Conservation (phyloP, 2,888 invertebrate species). For the Papilio protenor region DNA sequence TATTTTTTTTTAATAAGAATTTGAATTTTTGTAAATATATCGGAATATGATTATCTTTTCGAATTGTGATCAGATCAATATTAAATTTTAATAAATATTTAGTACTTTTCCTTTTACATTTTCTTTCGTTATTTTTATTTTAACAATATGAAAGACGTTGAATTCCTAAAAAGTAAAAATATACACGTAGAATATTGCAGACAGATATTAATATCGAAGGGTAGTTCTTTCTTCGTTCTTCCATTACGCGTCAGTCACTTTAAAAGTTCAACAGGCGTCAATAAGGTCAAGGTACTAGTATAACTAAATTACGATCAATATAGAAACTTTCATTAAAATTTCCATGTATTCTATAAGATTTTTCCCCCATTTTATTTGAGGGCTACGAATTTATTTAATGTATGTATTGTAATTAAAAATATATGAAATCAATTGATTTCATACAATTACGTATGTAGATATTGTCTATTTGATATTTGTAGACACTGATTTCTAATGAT, state of each 20-base stretch:
- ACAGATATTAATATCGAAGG: background rate
- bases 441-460: background rate
- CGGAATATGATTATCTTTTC: too few species aligned
- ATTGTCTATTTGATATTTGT: background rate
- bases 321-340: background rate
- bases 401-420: background rate
- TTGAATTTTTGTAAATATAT: too few species aligned
- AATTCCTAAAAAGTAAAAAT: background rate
- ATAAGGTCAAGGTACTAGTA: conserved; percentile 14
- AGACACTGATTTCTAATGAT: background rate
- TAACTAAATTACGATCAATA: background rate
- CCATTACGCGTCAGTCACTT: background rate
- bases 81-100: too few species aligned
- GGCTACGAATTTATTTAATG: background rate
- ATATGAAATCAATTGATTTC: background rate
- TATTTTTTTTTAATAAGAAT: too few species aligned
- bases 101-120: background rate
- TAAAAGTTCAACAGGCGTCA: conserved; percentile 38
- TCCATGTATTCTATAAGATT: background rate
- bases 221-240: background rate
- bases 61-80: too few species aligned
- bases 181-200: background rate
- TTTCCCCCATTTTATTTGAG: background rate
- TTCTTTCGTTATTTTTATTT: background rate
- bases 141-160: background rate